A percentile compares a stretch with the other conserved stretches of the same genome.
These are phyloP conservation scores for Amphipoea oculea DNA, from an alignment of 2,888 invertebrate genomes.

Conservation along the genomic window DNA sequence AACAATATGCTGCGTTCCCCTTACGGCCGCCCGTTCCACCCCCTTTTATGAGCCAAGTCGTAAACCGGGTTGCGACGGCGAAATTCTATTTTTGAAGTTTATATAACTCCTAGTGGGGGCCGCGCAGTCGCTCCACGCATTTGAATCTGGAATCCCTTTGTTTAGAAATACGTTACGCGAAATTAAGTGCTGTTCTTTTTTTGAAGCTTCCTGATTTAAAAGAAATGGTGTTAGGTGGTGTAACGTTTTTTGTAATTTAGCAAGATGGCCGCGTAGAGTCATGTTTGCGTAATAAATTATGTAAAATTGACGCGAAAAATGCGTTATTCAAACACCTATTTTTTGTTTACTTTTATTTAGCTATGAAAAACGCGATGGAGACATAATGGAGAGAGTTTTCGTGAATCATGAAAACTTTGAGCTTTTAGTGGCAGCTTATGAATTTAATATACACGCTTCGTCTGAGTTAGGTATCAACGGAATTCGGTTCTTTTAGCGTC, in stretches of 20 bases:
- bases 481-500: slow-evolving; percentile 54
- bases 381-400: slow-evolving; percentile 59
- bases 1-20: slow-evolving; percentile 77
- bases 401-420: slow-evolving; percentile 59
- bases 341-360: slow-evolving; percentile 71
- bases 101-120: slow-evolving; percentile 77
- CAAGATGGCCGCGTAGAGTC: slow-evolving; percentile 71
- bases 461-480: slow-evolving; percentile 51
- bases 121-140: slow-evolving; percentile 73
- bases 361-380: slow-evolving; percentile 63
- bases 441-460: slow-evolving; percentile 63
- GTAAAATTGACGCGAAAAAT: slow-evolving; percentile 75
- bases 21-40: slow-evolving; percentile 73
- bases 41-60: slow-evolving; percentile 82
- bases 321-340: slow-evolving; percentile 70
- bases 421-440: slow-evolving; percentile 57
- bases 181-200: slow-evolving; percentile 70
- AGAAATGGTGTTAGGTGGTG: slow-evolving; percentile 66
- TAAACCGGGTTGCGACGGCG: slow-evolving; percentile 81
- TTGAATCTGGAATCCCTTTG: slow-evolving; percentile 77
- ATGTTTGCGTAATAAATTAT: slow-evolving; percentile 80
- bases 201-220: slow-evolving; percentile 62
- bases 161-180: slow-evolving; percentile 65
- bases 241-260: slow-evolving; percentile 68
- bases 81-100: slow-evolving; percentile 86